phyloP scores from a whole-genome alignment of 1,140 invertebrate species.

The Neodiprion lecontei region DNA sequence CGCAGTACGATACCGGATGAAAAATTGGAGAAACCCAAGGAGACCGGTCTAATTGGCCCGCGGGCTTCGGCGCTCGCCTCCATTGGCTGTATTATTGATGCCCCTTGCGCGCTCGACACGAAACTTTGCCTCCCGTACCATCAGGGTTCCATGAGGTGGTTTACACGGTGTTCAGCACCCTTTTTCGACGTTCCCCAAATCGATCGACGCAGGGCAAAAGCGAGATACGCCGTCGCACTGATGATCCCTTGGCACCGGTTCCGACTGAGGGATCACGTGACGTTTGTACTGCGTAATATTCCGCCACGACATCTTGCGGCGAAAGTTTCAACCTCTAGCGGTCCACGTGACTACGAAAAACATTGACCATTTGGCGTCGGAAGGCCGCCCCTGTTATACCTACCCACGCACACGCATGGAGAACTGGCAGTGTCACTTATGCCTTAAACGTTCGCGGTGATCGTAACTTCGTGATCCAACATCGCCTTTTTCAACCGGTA shows the following conservation, averaged over 20 bases:
- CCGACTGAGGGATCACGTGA: background rate
- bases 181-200: background rate
- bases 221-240: background rate
- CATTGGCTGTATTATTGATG: slow-evolving; percentile 5
- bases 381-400: background rate
- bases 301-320: background rate
- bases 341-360: slow-evolving; percentile 4
- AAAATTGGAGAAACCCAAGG: too few species aligned
- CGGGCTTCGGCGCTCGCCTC: background rate
- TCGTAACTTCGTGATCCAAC: background rate
- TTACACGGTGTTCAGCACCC: background rate
- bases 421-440: background rate
- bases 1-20: too few species aligned
- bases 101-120: slow-evolving; percentile 6
- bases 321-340: background rate
- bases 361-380: background rate
- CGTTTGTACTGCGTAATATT: background rate
- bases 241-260: slow-evolving; percentile 3
- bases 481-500: background rate
- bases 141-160: background rate
- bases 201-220: background rate
- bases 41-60: background rate
- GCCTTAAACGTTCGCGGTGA: background rate
- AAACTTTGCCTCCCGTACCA: background rate
- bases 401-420: background rate